These are phyloP conservation scores for Helicoverpa assulta DNA, from an alignment of 2,888 invertebrate genomes.

Conservation along the genomic window DNA sequence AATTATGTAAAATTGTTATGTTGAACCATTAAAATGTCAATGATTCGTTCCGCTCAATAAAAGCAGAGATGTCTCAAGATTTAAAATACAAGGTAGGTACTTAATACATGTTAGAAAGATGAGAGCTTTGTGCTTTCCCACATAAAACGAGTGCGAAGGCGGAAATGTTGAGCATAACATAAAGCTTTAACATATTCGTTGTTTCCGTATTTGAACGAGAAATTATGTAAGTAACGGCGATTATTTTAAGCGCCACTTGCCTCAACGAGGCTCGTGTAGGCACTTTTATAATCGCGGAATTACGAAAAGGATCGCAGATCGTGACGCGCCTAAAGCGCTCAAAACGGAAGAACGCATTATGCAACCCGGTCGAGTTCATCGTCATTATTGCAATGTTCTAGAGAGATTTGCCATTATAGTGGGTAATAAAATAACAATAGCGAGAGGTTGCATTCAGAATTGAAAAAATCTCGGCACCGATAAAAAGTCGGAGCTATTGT, in stretches of 20 bases:
- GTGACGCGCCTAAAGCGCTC: slow-evolving; percentile 52
- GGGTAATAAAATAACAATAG: slow-evolving; percentile 59
- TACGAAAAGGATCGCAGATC: slow-evolving; percentile 53
- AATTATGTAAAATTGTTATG: not conserved
- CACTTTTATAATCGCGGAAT: slow-evolving; percentile 39
- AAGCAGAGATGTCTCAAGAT: not conserved
- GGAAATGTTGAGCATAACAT: slow-evolving; percentile 8
- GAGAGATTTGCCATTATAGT: slow-evolving; percentile 57
- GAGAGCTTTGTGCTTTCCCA: not conserved
- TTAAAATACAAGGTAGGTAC: no score
- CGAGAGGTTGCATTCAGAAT: slow-evolving; percentile 48
- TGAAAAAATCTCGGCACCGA: slow-evolving; percentile 43
- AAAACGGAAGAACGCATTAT: slow-evolving; percentile 61
- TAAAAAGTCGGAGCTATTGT: slow-evolving; percentile 63
- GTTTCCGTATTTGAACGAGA: slow-evolving; percentile 33
- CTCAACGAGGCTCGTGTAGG: slow-evolving; percentile 15
- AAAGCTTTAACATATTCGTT: slow-evolving; percentile 17
- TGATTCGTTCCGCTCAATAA: not conserved
- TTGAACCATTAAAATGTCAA: not conserved
- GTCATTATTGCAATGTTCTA: slow-evolving; percentile 48
- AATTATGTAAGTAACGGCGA: slow-evolving; percentile 48
- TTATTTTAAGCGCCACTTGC: slow-evolving; percentile 33
- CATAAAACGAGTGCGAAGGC: not conserved
- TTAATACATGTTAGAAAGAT: not conserved
- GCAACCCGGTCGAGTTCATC: slow-evolving; percentile 61